Evolutionary conservation across 1,140 invertebrate genomes (phyloP), one percentile per base, ranked within the genome.

Genomic region (Drosophila quadrilineata): DNA sequence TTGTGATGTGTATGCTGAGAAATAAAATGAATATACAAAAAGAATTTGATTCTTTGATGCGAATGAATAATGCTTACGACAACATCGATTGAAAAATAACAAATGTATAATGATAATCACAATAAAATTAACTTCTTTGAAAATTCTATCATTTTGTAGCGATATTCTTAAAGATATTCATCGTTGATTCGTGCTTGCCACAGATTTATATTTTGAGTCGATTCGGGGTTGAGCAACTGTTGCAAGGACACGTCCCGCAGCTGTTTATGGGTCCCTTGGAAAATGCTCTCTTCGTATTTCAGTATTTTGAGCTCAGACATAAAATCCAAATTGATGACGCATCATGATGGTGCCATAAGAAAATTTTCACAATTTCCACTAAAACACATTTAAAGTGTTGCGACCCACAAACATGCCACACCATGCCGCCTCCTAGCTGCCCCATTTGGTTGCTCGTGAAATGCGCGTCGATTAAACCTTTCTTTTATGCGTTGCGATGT

Each of bases 401-500:
- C 36, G 26, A 17, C 3, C 16, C 3, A 3, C 3, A 2, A 6
- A 12, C 9, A 17, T 17, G 21, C 12, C 29, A n/a, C n/a, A n/a
- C n/a, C n/a, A n/a, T n/a, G n/a, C 6, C 22, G 22, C 6, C 12
- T 2, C 33, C 10, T 10, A 4, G 3, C 19, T 10, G 5, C 17
- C 3, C 14, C 2, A 2, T 16, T 33, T 29, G 5, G 40, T 40
- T 45, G 31, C 50, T 67, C 53, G 49, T 67, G 64, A 69, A 72
- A 72, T 72, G 60, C 50, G 58, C 52, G 67, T 84, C 79, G 77
- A 84, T 84, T 84, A 84, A 84, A 84, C 77, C 77, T 84, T 84
- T 84, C 65, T 84, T 84, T 85, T 82, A 82, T 82, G 77, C 50
- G 24, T 45, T 82, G 77, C 50, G 24, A 43, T 69, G 69, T 72